A percentile compares a stretch with the other conserved stretches of the same genome.
phyloP scores from a whole-genome alignment of 2,797 vertebrate species.

The Taeniopygia guttata region DNA sequence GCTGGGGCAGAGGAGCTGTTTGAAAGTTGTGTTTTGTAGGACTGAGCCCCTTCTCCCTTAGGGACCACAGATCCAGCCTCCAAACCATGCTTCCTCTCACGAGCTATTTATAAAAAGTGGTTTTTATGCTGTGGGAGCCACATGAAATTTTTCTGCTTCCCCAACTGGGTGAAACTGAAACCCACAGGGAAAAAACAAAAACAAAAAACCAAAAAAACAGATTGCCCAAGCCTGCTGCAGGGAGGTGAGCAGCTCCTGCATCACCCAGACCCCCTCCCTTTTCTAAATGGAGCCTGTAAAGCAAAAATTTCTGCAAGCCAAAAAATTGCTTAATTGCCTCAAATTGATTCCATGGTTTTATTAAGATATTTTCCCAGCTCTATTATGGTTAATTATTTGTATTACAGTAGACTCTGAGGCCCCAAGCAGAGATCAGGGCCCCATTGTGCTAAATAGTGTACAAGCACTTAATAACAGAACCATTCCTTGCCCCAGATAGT shows the following conservation, averaged over 20 bases:
- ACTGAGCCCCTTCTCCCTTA: not conserved
- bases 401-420: constrained; percentile 54
- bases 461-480: constrained; percentile 38
- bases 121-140: not conserved
- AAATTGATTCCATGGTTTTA: constrained; percentile 63
- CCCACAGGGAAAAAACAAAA: not conserved
- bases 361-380: constrained; percentile 65
- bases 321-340: constrained; percentile 64
- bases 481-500: constrained; percentile 38
- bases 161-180: not conserved
- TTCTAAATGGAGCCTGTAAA: not conserved
- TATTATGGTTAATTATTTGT: constrained; percentile 66
- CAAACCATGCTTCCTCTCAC: not conserved
- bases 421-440: constrained; percentile 59
- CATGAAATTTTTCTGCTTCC: not conserved
- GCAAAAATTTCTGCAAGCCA: constrained; percentile 34
- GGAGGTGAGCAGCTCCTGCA: not conserved
- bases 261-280: not conserved
- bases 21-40: not conserved
- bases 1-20: not conserved
- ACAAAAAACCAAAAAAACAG: not conserved
- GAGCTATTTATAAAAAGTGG: not conserved
- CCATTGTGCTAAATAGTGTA: constrained; percentile 38
- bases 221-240: not conserved
- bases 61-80: not conserved